phyloP scores from a whole-genome alignment of 2,113 vertebrate genomes.

The Neolamprologus toae region DNA sequence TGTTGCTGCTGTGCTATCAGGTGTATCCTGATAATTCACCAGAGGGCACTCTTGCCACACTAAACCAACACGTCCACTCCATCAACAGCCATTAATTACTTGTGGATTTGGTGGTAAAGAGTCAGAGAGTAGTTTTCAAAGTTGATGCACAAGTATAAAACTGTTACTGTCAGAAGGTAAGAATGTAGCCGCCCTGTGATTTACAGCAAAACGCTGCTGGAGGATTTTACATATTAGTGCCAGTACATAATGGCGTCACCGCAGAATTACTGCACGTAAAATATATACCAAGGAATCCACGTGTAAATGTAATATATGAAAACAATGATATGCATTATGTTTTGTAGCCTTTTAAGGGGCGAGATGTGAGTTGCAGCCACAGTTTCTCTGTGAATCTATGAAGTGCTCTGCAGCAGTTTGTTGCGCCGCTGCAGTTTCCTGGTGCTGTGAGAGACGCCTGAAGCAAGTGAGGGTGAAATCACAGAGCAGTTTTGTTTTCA shows the following conservation, averaged over 20 bases:
- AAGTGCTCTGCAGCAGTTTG: slow-evolving; percentile 11
- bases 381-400: background rate
- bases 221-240: background rate
- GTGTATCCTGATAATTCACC: slow-evolving; percentile 24
- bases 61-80: background rate
- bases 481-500: slow-evolving; percentile 61
- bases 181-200: background rate
- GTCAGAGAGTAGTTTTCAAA: background rate
- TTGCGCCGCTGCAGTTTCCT: slow-evolving; percentile 22
- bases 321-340: background rate
- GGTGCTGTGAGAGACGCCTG: slow-evolving; percentile 40
- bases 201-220: background rate
- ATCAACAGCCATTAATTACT: background rate
- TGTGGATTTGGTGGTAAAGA: background rate
- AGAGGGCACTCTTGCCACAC: slow-evolving; percentile 68
- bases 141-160: background rate
- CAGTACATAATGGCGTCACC: background rate
- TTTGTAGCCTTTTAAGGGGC: background rate
- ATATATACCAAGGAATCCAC: rapidly evolving
- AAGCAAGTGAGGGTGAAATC: slow-evolving; percentile 55
- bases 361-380: background rate
- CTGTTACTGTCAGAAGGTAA: background rate
- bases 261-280: background rate
- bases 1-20: background rate
- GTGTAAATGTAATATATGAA: background rate